Base-by-base conservation (phyloP, 1,140 invertebrate species). In the Zaprionus taronus region DNA sequence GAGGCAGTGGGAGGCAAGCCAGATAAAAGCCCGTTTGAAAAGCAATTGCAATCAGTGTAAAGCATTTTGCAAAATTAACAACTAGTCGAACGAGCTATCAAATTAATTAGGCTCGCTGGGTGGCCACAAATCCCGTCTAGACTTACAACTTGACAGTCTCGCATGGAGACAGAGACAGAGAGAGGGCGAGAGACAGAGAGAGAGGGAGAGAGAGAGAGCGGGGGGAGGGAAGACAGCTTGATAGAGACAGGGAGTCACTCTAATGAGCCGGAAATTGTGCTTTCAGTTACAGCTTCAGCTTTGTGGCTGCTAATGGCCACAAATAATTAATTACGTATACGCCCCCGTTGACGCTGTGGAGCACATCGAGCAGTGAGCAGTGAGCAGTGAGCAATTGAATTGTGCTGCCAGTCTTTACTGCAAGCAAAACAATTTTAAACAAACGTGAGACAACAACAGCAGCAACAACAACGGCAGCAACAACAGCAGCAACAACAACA, bases 221-320 rank as follows among this genome's bases (percentile, higher is more conserved):
- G n/a, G 53, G 0, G 36, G 15, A 0, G 6, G 38, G 14, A 1
- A 15, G 28, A 9, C 22, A 53, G 22, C 9, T 34, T 34, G 31
- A 47, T 12, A 47, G 15, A 63, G 28, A 9, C 22, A 53, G 28
- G 17, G 53, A 49, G 38, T n/a, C 67, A 49, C 31, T 61, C 41
- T 67, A 72, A 72, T 77, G 74, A 72, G 74, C 70, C 70, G 74
- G 74, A 77, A 77, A 77, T 77, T 77, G 57, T 67, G 56, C 64
- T 66, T 64, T 44, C 51, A 57, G 26, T 22, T n/a, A 34, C 63
- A 66, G 63, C 34, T 6, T n/a, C 49, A 51, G 41, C 28, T 44
- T 26, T 64, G 69, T 65, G n/a, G 49, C 49, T 38, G 55, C 51
- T 57, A 63, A 62, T 63, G 69, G 56, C 61, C 51, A 58, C 62